phyloP scores from a whole-genome alignment of 2,888 invertebrate species.

The Cryptophagus acutangulus region DNA sequence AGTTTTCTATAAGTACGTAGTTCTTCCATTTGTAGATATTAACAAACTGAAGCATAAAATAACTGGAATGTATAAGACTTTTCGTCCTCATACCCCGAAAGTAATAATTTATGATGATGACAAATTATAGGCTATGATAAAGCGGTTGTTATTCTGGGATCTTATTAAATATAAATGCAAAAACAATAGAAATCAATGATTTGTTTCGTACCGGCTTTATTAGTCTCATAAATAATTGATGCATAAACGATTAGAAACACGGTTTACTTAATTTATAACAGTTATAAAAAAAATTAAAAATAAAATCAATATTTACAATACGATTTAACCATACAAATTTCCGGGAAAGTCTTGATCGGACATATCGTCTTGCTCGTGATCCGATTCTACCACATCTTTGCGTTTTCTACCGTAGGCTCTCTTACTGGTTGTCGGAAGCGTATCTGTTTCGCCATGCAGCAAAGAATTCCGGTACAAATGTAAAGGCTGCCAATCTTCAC shows the following conservation, averaged over 20 bases:
- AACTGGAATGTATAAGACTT: too few species aligned
- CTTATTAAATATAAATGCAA: conserved; percentile 5
- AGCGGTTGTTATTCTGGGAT: too few species aligned
- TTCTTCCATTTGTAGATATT: too few species aligned
- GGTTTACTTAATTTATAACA: background rate
- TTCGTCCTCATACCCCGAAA: too few species aligned
- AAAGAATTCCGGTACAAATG: conserved; percentile 84
- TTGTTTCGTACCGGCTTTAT: too few species aligned
- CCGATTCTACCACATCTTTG: conserved; percentile 58
- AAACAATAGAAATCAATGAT: conserved; percentile 13
- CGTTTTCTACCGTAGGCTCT: conserved; percentile 63
- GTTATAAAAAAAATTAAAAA: conserved; percentile 12
- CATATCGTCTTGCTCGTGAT: conserved; percentile 57
- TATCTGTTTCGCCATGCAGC: conserved; percentile 80
- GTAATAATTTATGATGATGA: too few species aligned
- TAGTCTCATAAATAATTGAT: too few species aligned
- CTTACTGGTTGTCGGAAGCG: conserved; percentile 64
- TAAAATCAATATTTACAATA: conserved; percentile 1
- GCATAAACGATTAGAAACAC: too few species aligned
- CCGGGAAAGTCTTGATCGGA: conserved; percentile 51
- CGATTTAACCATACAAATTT: conserved; percentile 42
- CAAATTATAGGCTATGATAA: too few species aligned
- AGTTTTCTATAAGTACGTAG: conserved; percentile 3
- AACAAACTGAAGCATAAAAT: too few species aligned
- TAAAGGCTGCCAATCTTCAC: conserved; percentile 92